phyloP scores from a whole-genome alignment of 2,113 vertebrate species.

The cat (Felis catus) region F.catus_Fca126_mat1.0 CM031412.1:18305001-18305500 shows the following conservation, averaged over 20 bases:
- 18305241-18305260: background rate
- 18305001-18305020: background rate
- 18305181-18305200: background rate
- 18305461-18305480: too few species aligned
- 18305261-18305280: background rate
- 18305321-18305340: background rate
- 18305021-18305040: background rate
- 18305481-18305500: background rate
- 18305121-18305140: background rate
- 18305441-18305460: background rate
- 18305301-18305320: background rate
- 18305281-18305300: background rate
- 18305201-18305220: background rate
- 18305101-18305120: background rate
- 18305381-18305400: background rate
- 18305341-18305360: background rate
- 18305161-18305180: background rate
- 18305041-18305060: background rate
- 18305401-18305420: background rate
- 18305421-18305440: too few species aligned
- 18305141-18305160: background rate
- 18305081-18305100: background rate
- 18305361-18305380: fast-evolving
- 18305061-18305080: background rate
- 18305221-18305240: background rate